Evolutionary conservation across 1,140 invertebrate species (phyloP).

Genomic region (Homalodisca vitripennis): DNA sequence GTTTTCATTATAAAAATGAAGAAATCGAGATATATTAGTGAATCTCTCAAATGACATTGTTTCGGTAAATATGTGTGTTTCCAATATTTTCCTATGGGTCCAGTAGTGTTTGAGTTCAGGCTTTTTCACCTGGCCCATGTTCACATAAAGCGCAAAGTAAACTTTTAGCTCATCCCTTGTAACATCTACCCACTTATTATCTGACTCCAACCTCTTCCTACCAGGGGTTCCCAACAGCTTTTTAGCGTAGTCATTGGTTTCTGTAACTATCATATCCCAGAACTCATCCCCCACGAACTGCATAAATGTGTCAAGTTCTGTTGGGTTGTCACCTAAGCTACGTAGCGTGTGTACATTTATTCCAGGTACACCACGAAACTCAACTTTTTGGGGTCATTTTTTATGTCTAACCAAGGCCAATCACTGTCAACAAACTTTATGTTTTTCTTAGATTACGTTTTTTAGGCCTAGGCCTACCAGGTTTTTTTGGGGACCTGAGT

Average conservation of each 20-base stretch:
- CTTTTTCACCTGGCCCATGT: not conserved
- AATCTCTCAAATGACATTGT: not conserved
- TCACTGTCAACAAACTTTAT: not conserved
- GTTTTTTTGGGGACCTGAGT: too few relatives aligned
- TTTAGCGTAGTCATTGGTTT: constrained; percentile 3
- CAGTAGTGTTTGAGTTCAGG: not conserved
- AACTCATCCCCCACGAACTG: constrained; percentile 7
- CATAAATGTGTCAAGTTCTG: not conserved
- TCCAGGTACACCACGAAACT: not conserved
- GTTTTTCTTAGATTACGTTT: too few relatives aligned
- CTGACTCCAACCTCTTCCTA: not conserved
- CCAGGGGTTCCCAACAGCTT: not conserved
- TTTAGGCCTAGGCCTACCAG: too few relatives aligned
- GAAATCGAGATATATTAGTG: not conserved
- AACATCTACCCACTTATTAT: not conserved
- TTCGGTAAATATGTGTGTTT: not conserved
- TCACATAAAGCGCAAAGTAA: not conserved
- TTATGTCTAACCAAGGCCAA: not conserved
- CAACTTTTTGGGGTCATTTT: not conserved
- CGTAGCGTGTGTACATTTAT: not conserved
- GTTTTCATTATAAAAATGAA: not conserved
- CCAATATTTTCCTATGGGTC: not conserved
- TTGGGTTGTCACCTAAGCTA: not conserved
- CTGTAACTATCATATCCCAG: not conserved
- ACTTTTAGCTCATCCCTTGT: not conserved